A percentile compares a stretch with the other conserved stretches of the same genome.
phyloP scores from a whole-genome alignment of 2,797 vertebrate genomes.

The Cyprinodon diabolis region DNA sequence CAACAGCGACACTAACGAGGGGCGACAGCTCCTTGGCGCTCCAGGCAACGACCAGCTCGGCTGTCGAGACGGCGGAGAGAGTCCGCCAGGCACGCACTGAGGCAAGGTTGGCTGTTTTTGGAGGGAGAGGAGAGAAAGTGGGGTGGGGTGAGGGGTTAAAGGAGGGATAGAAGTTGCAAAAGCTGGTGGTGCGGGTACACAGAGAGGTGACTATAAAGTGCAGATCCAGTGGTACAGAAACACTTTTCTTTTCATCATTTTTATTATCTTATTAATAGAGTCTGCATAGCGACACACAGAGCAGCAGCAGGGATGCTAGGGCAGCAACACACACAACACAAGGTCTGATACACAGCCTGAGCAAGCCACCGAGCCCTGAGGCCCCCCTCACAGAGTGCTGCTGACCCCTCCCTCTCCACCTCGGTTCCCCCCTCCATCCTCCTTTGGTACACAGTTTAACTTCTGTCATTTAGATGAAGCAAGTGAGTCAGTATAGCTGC shows the following conservation, averaged over 20 bases:
- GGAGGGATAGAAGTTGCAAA: constrained; percentile 12
- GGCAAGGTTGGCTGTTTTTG: constrained; percentile 80
- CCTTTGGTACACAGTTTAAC: constrained; percentile 82
- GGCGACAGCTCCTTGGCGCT: constrained; percentile 84
- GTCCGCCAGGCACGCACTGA: constrained; percentile 85
- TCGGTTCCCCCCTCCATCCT: constrained; percentile 51
- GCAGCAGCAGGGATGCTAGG: constrained; percentile 25
- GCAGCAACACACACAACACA: constrained; percentile 41
- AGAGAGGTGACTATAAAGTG: constrained; percentile 53
- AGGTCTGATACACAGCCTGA: constrained; percentile 49
- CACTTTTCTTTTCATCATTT: constrained; percentile 34
- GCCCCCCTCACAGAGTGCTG: constrained; percentile 66
- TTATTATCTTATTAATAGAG: neutral
- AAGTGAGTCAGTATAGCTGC: constrained; percentile 69
- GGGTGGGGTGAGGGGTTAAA: constrained; percentile 21
- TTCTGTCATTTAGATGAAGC: constrained; percentile 82
- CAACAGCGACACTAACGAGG: constrained; percentile 81
- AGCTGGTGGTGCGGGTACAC: constrained; percentile 66
- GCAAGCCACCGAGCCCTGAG: constrained; percentile 67
- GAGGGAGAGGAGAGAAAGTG: constrained; percentile 32
- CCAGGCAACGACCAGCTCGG: constrained; percentile 85
- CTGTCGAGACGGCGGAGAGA: constrained; percentile 81
- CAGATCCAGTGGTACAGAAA: constrained; percentile 32
- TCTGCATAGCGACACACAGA: constrained; percentile 11
- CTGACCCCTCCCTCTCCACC: constrained; percentile 35